A percentile compares a stretch with the other conserved stretches of the same genome.
phyloP scores from a whole-genome alignment of 35 echinoderm and acorn worm genomes.

The Lytechinus pictus region DNA sequence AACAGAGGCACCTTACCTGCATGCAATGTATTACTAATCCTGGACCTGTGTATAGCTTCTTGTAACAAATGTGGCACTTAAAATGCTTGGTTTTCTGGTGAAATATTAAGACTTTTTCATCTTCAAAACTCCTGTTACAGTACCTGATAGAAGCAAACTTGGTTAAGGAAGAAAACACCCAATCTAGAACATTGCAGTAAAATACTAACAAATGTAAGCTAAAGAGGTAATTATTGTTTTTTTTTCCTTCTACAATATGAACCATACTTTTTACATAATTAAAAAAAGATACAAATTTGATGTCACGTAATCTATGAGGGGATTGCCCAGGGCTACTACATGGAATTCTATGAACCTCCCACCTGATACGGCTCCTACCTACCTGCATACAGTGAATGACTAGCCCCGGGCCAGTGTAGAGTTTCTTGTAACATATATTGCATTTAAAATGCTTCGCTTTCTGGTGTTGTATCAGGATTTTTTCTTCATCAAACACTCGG shows the following conservation, averaged over 20 bases:
- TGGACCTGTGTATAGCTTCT: constrained; percentile 95
- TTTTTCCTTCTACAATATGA: too few relatives aligned
- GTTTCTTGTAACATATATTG: constrained; percentile 97
- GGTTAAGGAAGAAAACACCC: constrained; percentile 28
- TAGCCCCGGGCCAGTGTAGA: constrained; percentile 95
- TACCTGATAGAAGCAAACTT: constrained; percentile 82
- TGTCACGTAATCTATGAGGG: not conserved
- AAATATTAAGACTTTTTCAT: constrained; percentile 95
- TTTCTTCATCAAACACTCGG: constrained; percentile 98
- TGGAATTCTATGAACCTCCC: not conserved
- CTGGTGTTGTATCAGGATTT: constrained; percentile 96
- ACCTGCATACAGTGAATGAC: constrained; percentile 99
- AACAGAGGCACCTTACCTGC: constrained; percentile 78
- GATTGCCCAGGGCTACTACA: not conserved
- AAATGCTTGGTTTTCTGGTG: constrained; percentile 99
- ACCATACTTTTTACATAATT: too few relatives aligned
- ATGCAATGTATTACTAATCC: constrained; percentile 98
- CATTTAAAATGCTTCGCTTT: constrained; percentile 99
- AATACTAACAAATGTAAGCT: not conserved
- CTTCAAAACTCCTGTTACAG: constrained; percentile 97
- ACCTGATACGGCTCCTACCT: constrained; percentile 41
- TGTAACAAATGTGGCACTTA: constrained; percentile 98
- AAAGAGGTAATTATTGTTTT: not conserved
- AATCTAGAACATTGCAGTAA: not conserved
- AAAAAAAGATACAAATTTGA: too few relatives aligned